Evolutionary conservation across 2,797 vertebrate species (phyloP).

Genomic region (Eurystomus glaucurus): DNA sequence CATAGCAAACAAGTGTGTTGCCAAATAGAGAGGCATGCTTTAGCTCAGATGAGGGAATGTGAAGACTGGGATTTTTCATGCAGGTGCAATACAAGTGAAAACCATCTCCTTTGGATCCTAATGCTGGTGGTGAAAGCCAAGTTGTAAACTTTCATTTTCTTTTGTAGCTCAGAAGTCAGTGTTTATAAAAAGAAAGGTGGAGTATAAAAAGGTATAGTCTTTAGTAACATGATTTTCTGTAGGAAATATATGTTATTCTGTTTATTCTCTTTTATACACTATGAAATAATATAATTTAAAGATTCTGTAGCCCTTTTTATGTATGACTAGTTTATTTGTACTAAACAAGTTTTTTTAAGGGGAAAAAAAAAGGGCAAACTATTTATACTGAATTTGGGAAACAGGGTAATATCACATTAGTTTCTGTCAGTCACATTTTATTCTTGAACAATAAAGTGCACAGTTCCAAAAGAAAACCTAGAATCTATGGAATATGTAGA

Average conservation of each 20-base stretch:
- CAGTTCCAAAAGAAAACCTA: not conserved
- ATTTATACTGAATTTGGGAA: not conserved
- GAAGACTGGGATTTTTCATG: fast-evolving
- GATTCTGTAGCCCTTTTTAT: not conserved
- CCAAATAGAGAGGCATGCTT: not conserved
- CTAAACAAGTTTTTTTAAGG: not conserved
- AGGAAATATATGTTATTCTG: not conserved
- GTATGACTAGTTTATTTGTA: not conserved
- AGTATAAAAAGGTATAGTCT: fast-evolving
- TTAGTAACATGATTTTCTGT: fast-evolving
- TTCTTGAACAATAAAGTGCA: not conserved
- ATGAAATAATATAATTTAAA: not conserved
- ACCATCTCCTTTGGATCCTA: not conserved
- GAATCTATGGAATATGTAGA: not conserved
- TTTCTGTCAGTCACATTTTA: not conserved
- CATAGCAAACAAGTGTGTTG: not conserved
- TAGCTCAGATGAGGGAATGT: not conserved
- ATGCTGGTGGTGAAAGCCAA: not conserved
- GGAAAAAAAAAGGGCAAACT: fast-evolving
- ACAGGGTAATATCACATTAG: not conserved
- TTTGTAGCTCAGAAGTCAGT: not conserved
- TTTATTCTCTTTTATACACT: not conserved
- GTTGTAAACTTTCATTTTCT: not conserved
- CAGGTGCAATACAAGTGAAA: not conserved
- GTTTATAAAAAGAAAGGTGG: not conserved